phyloP scores from a whole-genome alignment of 1,140 invertebrate species.

The Pygmarrhopalites habei region DNA sequence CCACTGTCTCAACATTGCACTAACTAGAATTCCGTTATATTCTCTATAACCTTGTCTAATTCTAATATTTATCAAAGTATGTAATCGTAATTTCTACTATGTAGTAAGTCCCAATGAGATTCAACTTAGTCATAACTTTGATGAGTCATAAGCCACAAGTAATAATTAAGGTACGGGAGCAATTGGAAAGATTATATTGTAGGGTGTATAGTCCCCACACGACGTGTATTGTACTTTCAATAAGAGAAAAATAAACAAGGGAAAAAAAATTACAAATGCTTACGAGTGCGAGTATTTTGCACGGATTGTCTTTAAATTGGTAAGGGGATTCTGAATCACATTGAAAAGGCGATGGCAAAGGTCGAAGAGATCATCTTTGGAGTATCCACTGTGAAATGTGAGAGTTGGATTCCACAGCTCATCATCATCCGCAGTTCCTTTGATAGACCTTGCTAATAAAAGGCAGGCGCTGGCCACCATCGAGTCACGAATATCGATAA shows the following conservation, averaged over 20 bases:
- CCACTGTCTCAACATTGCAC: background rate
- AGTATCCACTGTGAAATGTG: slow-evolving; percentile 78
- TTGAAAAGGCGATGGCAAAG: slow-evolving; percentile 66
- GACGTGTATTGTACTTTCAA: background rate
- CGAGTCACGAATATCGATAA: slow-evolving; percentile 71
- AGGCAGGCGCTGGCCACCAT: slow-evolving; percentile 79
- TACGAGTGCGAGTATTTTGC: slow-evolving; percentile 93
- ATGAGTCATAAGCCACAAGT: too few species aligned
- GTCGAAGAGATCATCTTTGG: slow-evolving; percentile 62
- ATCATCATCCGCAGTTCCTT: slow-evolving; percentile 50
- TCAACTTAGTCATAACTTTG: too few species aligned
- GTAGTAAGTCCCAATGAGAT: too few species aligned
- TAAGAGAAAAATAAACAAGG: too few species aligned
- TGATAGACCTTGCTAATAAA: slow-evolving; percentile 77
- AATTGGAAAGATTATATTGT: too few species aligned
- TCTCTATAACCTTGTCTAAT: too few species aligned
- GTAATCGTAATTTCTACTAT: too few species aligned
- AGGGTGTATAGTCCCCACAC: too few species aligned
- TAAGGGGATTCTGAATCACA: slow-evolving; percentile 63
- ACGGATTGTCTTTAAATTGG: slow-evolving; percentile 70
- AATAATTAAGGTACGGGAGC: too few species aligned
- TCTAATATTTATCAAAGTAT: too few species aligned
- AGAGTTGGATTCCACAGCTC: slow-evolving; percentile 65
- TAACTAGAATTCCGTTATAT: too few species aligned
- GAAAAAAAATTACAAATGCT: slow-evolving; percentile 42